Base-by-base conservation (phyloP, 2,888 invertebrate species). In the Eupsilia transversa region DNA sequence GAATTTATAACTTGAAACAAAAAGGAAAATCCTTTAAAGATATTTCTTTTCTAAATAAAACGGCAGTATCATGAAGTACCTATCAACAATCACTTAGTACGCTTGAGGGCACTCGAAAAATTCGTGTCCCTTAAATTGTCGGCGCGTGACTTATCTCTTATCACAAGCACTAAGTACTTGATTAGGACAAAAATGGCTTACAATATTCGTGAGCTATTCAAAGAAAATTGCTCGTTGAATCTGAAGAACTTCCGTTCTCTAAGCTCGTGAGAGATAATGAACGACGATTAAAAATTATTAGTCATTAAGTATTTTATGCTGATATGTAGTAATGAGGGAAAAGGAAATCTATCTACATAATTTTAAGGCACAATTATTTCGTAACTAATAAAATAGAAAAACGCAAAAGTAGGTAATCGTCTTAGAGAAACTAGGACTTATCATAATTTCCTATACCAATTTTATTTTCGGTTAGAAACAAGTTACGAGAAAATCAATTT, bases 141-240 rank as follows among this genome's bases (percentile, higher is more conserved):
- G 77, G 81, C 81, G 84, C 94, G 94, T 94, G 94, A 90, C 91
- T 92, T 93, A 94, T 94, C 93, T 90, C 90, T 92, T 93, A 94
- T 94, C 93, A 85, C 56, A 82, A 88, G 83, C 82, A 86, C 86
- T 85, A 86, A 90, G 87, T 87, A 84, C 89, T 87, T 91, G 91
- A 93, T 94, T 92, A 89, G 84, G 83, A 79, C 78, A 89, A 91
- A 91, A 93, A 89, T 89, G 88, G 85, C 85, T 85, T 85, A 74
- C 83, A 85, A 86, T 85, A 86, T 80, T 79, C 77, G 76, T 83
- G 83, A 83, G 85, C 76, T 74, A 72, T 84, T 79, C 71, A 69
- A 75, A 76, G 72, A 72, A 73, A 87, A 87, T 77, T 72, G 77
- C 72, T 77, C 12, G 70, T 86, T 80, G 73, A 77, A 69, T 54